Evolutionary conservation across 1,140 invertebrate genomes (phyloP).

Genomic region (Papilio dardanus): DNA sequence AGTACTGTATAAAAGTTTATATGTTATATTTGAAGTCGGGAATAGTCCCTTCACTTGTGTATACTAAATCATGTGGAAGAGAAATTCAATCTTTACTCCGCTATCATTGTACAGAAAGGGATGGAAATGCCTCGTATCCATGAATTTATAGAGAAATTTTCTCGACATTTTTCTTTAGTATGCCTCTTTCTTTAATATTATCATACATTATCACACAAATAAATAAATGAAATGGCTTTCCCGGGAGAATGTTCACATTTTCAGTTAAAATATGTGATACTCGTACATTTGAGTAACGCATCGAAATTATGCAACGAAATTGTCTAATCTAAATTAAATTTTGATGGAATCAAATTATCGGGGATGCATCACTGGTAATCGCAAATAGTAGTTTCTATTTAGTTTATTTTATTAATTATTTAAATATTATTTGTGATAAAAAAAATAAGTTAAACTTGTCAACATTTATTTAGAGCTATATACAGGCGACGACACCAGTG

Average conservation of each 20-base stretch:
- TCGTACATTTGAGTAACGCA: not conserved
- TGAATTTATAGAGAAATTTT: constrained; percentile 19
- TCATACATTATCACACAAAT: too few relatives aligned
- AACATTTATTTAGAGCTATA: too few relatives aligned
- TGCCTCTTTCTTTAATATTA: too few relatives aligned
- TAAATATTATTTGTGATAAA: not conserved
- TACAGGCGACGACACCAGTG: too few relatives aligned
- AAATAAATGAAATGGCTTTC: constrained; percentile 2
- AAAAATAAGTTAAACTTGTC: too few relatives aligned
- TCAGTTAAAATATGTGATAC: not conserved
- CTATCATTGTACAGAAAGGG: constrained; percentile 17
- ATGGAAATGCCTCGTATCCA: constrained; percentile 5
- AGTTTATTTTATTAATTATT: not conserved
- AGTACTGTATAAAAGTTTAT: not conserved
- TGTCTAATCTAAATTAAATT: constrained; percentile 17
- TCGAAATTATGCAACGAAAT: not conserved
- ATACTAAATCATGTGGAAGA: constrained; percentile 12
- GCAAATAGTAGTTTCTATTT: not conserved
- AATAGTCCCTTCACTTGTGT: constrained; percentile 15
- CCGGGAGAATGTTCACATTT: not conserved
- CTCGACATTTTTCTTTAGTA: constrained; percentile 18
- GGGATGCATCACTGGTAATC: not conserved
- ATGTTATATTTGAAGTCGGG: not conserved
- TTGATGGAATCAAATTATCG: not conserved
- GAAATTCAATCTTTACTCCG: constrained; percentile 11